A percentile compares a stretch with the other conserved stretches of the same genome.
These are phyloP conservation scores for Alectoris magna DNA, from an alignment of 2,797 vertebrate genomes.

Conservation along the genomic window DNA sequence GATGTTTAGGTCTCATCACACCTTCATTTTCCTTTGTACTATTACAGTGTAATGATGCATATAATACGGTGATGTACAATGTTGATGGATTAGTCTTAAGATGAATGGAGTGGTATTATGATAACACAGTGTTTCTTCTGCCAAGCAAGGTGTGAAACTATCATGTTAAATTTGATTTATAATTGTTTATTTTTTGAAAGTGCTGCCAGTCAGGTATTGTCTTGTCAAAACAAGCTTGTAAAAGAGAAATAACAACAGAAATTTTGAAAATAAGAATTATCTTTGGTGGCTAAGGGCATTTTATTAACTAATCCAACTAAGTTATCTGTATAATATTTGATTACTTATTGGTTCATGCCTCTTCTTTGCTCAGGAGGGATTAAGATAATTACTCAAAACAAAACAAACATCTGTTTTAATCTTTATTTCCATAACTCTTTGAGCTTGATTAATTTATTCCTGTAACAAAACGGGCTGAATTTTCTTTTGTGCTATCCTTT, in stretches of 20 bases:
- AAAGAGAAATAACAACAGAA: not conserved
- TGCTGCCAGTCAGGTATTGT: not conserved
- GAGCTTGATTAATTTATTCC: not conserved
- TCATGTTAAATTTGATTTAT: slow-evolving; percentile 50
- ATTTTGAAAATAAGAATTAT: not conserved
- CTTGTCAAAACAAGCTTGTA: not conserved
- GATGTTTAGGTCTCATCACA: slow-evolving; percentile 37
- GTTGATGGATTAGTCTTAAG: slow-evolving; percentile 46
- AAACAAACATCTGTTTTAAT: not conserved
- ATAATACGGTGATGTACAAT: slow-evolving; percentile 27
- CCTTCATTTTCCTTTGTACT: slow-evolving; percentile 51
- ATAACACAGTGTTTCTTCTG: not conserved
- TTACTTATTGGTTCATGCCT: not conserved
- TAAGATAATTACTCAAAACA: not conserved
- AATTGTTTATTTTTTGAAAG: slow-evolving; percentile 23
- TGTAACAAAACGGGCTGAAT: not conserved
- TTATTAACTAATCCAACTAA: not conserved
- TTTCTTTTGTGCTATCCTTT: not conserved
- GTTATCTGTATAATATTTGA: not conserved
- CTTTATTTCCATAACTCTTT: not conserved
- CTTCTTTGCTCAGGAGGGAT: not conserved
- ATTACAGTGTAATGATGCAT: slow-evolving; percentile 61
- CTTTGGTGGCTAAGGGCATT: not conserved
- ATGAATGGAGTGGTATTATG: slow-evolving; percentile 29
- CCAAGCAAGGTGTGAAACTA: slow-evolving; percentile 43